phyloP scores from a whole-genome alignment of 1,140 invertebrate species.

The Drosophila malerkotliana region DNA sequence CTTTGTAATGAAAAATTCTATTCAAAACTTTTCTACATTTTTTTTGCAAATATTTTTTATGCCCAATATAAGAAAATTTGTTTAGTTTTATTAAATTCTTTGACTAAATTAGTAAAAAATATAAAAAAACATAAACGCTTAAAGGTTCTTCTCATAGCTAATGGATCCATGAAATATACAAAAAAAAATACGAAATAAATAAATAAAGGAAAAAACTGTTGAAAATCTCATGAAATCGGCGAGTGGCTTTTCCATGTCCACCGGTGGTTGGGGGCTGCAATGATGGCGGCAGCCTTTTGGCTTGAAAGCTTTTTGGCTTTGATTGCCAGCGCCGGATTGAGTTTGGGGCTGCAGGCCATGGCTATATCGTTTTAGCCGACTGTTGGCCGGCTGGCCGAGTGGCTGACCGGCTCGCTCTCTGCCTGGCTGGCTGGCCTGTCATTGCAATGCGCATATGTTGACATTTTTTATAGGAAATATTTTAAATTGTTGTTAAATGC shows the following conservation, averaged over 20 bases:
- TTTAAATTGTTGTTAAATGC: conserved; percentile 73
- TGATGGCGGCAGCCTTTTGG: conserved; percentile 64
- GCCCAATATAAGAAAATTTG: no score
- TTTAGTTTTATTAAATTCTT: no score
- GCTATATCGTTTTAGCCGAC: conserved; percentile 25
- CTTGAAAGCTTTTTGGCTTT: conserved; percentile 69
- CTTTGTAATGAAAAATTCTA: neutral
- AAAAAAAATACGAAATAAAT: conserved; percentile 39
- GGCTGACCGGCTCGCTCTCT: no score
- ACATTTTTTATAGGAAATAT: conserved; percentile 72
- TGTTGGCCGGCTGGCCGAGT: conserved; percentile 18
- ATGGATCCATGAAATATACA: conserved; percentile 4
- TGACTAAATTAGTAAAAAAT: no score
- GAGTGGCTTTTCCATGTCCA: conserved; percentile 62
- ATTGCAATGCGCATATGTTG: conserved; percentile 76
- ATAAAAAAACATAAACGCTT: no score
- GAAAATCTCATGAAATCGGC: conserved; percentile 70
- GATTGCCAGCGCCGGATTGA: conserved; percentile 41
- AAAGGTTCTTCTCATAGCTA: neutral
- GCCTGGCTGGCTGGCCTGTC: conserved; percentile 52
- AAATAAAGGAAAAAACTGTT: conserved; percentile 51
- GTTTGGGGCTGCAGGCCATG: conserved; percentile 60
- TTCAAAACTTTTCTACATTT: neutral
- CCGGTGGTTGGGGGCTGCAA: conserved; percentile 9
- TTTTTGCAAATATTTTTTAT: neutral